Base-by-base conservation (phyloP, 2,113 vertebrate genomes). In the Anas platyrhynchos region DNA sequence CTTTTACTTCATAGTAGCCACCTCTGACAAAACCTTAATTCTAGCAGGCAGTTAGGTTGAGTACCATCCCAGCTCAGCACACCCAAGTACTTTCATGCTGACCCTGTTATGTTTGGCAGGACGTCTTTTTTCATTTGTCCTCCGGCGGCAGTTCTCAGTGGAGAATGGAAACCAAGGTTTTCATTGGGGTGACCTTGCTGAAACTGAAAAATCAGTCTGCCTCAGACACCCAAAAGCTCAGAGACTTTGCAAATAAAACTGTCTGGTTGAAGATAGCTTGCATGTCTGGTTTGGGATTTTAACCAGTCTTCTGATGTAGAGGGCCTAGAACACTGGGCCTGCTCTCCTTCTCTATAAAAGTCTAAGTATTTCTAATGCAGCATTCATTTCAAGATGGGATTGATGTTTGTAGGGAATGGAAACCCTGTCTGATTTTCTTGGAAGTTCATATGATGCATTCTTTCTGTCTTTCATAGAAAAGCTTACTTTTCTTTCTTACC, bases 251-350 rank as follows among this genome's bases (percentile, higher is more conserved):
- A 2, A 9, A 46, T 27, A 23, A 29, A 26, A 16, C 36, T 69
- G 50, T 20, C 38, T 1, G 0, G 14, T 48, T 25, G 36, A 81
- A 54, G 9, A 32, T 0, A 1, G 29, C 17, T 63, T 50, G 6
- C 23, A 63, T 76, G 13, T 55, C 75, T 86, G 31, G 27, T 3
- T 68, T 62, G 76, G 68, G n/a, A n/a, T 50, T 92, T 83, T 21
- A 77, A 32, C 17, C 17, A 17, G 0, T 27, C 31, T 1, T 50
- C 22, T 87, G 31, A 61, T 65, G 38, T 41, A 11, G 54, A 84
- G 65, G 21, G 21, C 6, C 22, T 83, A 27, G 23, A 50, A 61
- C 7, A 5, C 3, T 50, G n/a, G 11, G 43, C 43, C 67, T 76
- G 34, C 22, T 27, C 18, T 59, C 9, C 43, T 52, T 65, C 36